A percentile compares a stretch with the other conserved stretches of the same genome.
Conservation (phyloP, 2,797 vertebrate species). For the Melanotaenia pygmaea region DNA sequence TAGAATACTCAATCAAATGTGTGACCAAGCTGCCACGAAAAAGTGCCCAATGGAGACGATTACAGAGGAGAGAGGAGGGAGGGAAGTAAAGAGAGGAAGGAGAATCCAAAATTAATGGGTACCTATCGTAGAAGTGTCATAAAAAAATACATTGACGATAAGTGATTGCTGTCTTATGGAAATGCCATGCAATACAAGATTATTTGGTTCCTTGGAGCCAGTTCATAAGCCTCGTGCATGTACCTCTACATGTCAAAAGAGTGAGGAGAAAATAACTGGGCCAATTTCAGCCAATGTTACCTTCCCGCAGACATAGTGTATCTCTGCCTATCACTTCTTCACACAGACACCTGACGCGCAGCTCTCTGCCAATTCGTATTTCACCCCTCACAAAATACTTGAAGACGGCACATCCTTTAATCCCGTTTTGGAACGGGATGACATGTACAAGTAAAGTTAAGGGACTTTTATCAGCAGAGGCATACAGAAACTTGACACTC, state of each 20-base stretch:
- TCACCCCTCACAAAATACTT: conserved; percentile 30
- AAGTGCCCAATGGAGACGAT: conserved; percentile 56
- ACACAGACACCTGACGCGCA: conserved; percentile 22
- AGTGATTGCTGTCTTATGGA: conserved; percentile 71
- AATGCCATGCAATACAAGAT: conserved; percentile 71
- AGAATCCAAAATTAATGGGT: conserved; percentile 18
- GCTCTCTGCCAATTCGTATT: conserved; percentile 50
- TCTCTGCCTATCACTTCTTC: conserved; percentile 42
- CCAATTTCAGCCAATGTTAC: conserved; percentile 63
- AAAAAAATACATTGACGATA: conserved; percentile 69
- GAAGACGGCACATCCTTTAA: conserved; percentile 52
- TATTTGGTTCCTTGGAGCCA: conserved; percentile 67
- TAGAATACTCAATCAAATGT: conserved; percentile 61
- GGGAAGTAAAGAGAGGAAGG: neutral
- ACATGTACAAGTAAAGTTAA: conserved; percentile 58
- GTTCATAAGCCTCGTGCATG: conserved; percentile 67
- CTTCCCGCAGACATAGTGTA: conserved; percentile 47
- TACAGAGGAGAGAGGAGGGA: conserved; percentile 1
- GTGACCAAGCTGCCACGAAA: conserved; percentile 60
- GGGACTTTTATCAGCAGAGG: conserved; percentile 54
- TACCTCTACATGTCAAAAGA: conserved; percentile 56
- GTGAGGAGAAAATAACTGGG: conserved; percentile 54
- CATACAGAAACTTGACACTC: conserved; percentile 38
- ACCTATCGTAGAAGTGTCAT: conserved; percentile 57
- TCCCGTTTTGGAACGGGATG: conserved; percentile 51